Conservation (phyloP, 2,113 vertebrate species). For the Talpa occidentalis region DNA sequence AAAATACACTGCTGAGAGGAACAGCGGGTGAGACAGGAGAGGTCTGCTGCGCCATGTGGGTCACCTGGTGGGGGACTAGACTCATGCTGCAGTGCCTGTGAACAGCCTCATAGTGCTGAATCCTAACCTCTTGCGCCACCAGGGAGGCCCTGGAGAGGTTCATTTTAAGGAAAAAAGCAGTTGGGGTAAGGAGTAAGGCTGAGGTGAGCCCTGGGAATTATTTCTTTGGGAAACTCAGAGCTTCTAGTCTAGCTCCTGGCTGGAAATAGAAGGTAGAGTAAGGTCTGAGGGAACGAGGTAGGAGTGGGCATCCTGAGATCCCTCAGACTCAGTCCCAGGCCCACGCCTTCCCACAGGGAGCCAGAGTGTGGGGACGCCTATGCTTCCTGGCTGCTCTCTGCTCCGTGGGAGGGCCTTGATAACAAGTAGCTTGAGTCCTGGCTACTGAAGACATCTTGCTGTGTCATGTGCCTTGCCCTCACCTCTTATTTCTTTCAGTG, state of each 20-base stretch:
- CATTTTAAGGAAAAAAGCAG: neutral
- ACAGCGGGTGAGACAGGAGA: no score
- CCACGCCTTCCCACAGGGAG: neutral
- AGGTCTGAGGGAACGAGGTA: neutral
- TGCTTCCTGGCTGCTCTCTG: neutral
- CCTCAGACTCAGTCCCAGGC: neutral
- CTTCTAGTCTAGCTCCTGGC: neutral
- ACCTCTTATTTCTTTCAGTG: neutral
- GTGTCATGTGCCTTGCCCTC: neutral
- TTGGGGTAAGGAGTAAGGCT: neutral
- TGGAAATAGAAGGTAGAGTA: neutral
- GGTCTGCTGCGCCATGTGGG: no score
- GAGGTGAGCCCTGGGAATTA: neutral
- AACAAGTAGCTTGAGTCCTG: neutral
- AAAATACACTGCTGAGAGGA: no score
- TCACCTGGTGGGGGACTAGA: no score
- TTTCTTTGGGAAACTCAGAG: neutral
- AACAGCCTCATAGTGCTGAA: no score
- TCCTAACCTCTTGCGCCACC: no score
- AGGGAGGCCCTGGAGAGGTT: no score
- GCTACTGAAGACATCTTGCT: neutral
- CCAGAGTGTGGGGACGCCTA: neutral
- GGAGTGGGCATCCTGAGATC: no score
- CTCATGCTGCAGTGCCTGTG: no score
- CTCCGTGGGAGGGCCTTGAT: neutral